phyloP scores from a whole-genome alignment of 2,113 vertebrate species.

The Crypturellus undulatus region DNA sequence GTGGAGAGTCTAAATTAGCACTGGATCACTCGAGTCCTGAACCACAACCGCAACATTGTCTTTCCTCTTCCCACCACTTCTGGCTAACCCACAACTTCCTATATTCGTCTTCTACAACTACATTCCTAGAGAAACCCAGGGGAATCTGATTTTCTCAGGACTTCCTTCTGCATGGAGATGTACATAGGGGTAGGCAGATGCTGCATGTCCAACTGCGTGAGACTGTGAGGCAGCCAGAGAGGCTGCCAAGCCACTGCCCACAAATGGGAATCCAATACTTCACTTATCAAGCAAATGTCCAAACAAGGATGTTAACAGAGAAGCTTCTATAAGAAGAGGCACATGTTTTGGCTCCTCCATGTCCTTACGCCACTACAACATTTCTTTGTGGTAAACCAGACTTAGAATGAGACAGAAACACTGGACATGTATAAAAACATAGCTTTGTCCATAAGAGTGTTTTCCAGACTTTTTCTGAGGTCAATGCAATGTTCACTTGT shows the following conservation, averaged over 20 bases:
- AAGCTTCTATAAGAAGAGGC: not conserved
- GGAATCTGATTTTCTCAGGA: not conserved
- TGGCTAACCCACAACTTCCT: not conserved
- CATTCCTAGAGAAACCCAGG: not conserved
- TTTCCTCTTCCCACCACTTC: not conserved
- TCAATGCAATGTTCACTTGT: not conserved
- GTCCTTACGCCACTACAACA: not conserved
- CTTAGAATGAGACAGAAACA: not conserved
- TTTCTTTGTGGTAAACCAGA: not conserved
- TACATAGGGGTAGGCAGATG: not conserved
- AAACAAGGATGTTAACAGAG: not conserved
- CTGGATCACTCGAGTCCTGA: not conserved
- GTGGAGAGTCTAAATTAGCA: not conserved
- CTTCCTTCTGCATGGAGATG: not conserved
- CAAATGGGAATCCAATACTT: not conserved
- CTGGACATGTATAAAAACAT: not conserved
- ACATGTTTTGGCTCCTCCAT: not conserved
- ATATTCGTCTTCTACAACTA: not conserved
- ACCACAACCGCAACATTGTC: not conserved
- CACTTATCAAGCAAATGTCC: not conserved
- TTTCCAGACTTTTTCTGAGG: constrained; percentile 29
- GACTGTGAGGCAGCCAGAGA: not conserved
- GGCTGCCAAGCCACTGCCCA: not conserved
- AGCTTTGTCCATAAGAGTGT: constrained; percentile 1
- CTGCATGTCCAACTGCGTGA: not conserved